These are phyloP conservation scores for Hyaena hyaena DNA, from an alignment of 2,113 vertebrate genomes.

Conservation along the genomic window DNA sequence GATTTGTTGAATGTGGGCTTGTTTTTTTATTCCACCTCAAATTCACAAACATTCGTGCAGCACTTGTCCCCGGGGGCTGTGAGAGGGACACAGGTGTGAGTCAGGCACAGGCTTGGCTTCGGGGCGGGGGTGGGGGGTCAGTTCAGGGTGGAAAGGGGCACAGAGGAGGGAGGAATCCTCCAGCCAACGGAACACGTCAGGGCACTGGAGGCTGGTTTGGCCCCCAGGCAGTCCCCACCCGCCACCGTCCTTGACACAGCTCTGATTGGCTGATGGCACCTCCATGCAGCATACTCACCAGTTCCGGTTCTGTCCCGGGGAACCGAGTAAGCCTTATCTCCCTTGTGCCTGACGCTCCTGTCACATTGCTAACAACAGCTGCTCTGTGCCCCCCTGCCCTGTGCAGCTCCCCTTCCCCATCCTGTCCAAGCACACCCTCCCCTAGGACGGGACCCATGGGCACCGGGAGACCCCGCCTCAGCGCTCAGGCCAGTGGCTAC, in stretches of 20 bases:
- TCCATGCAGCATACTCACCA: background rate
- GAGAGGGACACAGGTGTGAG: background rate
- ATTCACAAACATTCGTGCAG: background rate
- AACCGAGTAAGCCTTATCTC: background rate
- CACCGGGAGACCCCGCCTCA: rapidly evolving
- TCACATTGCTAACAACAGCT: background rate
- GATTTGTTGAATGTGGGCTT: background rate
- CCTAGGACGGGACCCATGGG: background rate
- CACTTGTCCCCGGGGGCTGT: background rate
- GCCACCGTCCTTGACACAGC: background rate
- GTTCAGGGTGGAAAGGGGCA: background rate
- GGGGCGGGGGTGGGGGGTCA: rapidly evolving
- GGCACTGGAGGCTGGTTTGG: background rate
- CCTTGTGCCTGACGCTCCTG: background rate
- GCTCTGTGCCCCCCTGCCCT: rapidly evolving
- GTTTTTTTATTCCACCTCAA: constrained; percentile 18
- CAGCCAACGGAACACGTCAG: rapidly evolving
- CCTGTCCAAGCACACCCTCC: background rate
- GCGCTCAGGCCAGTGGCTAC: background rate
- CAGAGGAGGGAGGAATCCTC: background rate
- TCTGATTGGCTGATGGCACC: background rate
- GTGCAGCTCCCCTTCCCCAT: rapidly evolving
- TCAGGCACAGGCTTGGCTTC: background rate
- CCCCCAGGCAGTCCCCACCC: background rate
- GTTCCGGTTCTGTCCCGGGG: background rate